Percentiles rank a stretch among this genome's conserved stretches.
Conservation (phyloP, 2,888 invertebrate species). For the Plagodis pulveraria region DNA sequence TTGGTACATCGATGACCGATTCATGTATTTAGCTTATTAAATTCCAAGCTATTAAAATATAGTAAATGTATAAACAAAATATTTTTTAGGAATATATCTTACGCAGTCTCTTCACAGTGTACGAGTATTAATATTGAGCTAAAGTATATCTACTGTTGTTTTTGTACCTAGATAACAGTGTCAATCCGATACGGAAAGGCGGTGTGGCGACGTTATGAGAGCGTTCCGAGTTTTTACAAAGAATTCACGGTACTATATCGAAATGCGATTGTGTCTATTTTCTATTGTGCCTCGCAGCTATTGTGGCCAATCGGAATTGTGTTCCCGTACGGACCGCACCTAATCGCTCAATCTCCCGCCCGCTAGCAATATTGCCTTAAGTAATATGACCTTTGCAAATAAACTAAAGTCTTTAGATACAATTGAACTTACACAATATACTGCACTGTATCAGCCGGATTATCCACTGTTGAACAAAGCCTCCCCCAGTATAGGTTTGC, state of each 20-base stretch:
- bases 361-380: conserved; percentile 35
- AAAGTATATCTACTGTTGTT: neutral
- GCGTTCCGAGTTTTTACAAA: conserved; percentile 18
- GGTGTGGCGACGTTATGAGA: conserved; percentile 11
- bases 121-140: too few species aligned
- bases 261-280: conserved; percentile 44
- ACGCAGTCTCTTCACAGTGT: too few species aligned
- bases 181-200: neutral
- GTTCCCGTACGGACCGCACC: conserved; percentile 26
- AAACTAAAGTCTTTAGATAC: conserved; percentile 11
- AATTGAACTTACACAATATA: too few species aligned
- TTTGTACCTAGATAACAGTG: conserved; percentile 9
- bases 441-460: too few species aligned
- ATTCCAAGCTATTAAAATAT: too few species aligned
- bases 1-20: too few species aligned
- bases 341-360: conserved; percentile 37
- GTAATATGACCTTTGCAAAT: conserved; percentile 38
- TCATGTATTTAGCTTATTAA: too few species aligned
- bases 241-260: conserved; percentile 28
- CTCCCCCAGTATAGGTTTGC: too few species aligned
- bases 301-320: conserved; percentile 38
- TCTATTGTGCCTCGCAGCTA: conserved; percentile 37
- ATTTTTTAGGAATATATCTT: too few species aligned
- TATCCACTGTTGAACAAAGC: too few species aligned
- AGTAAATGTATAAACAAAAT: too few species aligned